Conservation (phyloP, 2,797 vertebrate species). For the Simalia tracyae region DNA sequence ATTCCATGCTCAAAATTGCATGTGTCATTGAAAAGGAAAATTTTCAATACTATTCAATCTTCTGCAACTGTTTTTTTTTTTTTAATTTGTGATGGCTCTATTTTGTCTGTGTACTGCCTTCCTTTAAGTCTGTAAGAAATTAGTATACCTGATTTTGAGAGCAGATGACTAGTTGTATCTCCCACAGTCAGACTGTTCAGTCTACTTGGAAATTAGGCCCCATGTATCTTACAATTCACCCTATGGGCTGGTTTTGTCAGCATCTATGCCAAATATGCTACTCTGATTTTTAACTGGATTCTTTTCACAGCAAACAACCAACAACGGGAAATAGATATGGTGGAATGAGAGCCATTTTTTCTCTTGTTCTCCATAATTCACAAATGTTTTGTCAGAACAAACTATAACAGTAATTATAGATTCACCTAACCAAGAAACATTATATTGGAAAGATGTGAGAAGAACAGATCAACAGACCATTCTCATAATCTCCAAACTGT, state of each 20-base stretch:
- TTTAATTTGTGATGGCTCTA: neutral
- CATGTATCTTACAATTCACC: neutral
- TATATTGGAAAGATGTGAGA: neutral
- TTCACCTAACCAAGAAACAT: neutral
- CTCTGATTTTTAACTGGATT: neutral
- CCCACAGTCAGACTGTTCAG: neutral
- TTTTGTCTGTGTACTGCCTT: neutral
- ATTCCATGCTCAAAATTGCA: neutral
- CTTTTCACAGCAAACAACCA: neutral
- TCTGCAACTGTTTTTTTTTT: accelerated
- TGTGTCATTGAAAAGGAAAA: neutral
- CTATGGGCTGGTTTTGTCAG: neutral
- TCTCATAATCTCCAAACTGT: neutral
- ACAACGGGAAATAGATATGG: neutral
- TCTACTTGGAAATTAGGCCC: neutral
- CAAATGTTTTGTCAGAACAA: neutral
- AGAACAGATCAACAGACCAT: neutral
- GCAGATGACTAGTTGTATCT: neutral
- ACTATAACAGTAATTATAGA: neutral
- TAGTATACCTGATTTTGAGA: neutral
- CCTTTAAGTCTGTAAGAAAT: slow-evolving; percentile 15
- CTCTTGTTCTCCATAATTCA: neutral
- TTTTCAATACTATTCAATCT: neutral
- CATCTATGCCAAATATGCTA: neutral
- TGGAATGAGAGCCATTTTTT: neutral